A percentile compares a stretch with the other conserved stretches of the same genome.
Conservation (phyloP, 1,140 invertebrate species). For the Homarus americanus region DNA sequence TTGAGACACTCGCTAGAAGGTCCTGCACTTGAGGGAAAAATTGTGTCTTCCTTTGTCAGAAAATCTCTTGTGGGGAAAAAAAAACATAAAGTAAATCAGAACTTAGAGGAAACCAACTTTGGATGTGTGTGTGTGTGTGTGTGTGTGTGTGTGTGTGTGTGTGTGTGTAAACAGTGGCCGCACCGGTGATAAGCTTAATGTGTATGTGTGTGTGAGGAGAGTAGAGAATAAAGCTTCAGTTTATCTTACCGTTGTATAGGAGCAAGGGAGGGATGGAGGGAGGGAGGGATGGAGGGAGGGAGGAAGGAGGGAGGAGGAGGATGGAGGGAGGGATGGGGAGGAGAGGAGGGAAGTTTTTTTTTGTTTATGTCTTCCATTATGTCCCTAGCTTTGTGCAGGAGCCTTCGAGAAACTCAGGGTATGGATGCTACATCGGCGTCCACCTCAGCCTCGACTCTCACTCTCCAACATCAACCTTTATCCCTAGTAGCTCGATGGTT, state of each 20-base stretch:
- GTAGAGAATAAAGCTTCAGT: constrained; percentile 61
- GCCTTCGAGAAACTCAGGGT: constrained; percentile 61
- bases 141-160: constrained; percentile 18
- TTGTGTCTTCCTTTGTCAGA: too few species aligned
- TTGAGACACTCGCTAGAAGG: too few species aligned
- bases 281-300: too few species aligned
- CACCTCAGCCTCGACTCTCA: background rate
- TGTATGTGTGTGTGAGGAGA: constrained; percentile 48
- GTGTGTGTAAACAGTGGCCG: constrained; percentile 32
- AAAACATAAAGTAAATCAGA: too few species aligned
- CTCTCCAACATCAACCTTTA: background rate
- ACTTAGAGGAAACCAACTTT: background rate
- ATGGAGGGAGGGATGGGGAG: background rate
- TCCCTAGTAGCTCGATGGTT: background rate
- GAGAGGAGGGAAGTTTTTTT: constrained; percentile 56
- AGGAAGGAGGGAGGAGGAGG: background rate
- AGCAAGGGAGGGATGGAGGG: too few species aligned
- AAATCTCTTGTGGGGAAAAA: too few species aligned
- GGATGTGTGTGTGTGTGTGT: background rate
- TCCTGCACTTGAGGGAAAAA: too few species aligned
- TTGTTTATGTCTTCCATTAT: constrained; percentile 70
- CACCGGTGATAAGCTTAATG: constrained; percentile 64
- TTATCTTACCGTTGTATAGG: constrained; percentile 65
- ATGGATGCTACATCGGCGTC: constrained; percentile 43
- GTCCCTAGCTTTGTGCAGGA: constrained; percentile 62